These are phyloP conservation scores for Etheostoma perlongum DNA, from an alignment of 2,797 vertebrate species.

Conservation along the genomic window DNA sequence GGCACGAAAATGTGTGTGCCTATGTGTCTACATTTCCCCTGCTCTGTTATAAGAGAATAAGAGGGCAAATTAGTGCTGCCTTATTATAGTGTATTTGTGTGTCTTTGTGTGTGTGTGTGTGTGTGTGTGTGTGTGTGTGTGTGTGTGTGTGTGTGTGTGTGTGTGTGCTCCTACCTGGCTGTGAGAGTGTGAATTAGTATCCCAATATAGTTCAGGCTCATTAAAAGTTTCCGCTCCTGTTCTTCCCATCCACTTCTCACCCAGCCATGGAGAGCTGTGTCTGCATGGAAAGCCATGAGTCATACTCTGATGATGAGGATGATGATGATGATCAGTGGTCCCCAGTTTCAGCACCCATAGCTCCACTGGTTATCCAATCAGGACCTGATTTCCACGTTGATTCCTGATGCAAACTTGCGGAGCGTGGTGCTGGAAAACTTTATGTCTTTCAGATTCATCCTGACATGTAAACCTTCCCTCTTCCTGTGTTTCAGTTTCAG, in stretches of 20 bases:
- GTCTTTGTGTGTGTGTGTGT: too few relatives aligned
- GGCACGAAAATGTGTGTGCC: background rate
- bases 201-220: slow-evolving; percentile 55
- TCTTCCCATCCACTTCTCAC: slow-evolving; percentile 35
- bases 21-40: background rate
- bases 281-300: slow-evolving; percentile 22
- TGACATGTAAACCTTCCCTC: slow-evolving; percentile 16
- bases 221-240: slow-evolving; percentile 57
- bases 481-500: background rate
- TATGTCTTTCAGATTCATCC: slow-evolving; percentile 12
- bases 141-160: background rate
- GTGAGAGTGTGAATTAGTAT: slow-evolving; percentile 29
- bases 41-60: background rate
- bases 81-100: background rate
- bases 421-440: background rate
- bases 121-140: background rate
- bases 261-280: slow-evolving; percentile 21
- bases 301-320: slow-evolving; percentile 27
- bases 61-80: background rate
- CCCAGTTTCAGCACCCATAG: slow-evolving; percentile 17
- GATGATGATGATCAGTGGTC: slow-evolving; percentile 17
- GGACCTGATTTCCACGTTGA: slow-evolving; percentile 16
- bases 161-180: slow-evolving; percentile 25
- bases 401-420: slow-evolving; percentile 4
- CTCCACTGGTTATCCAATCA: slow-evolving; percentile 17